Percentiles rank a stretch among this genome's conserved stretches.
Conservation (phyloP, 2,888 invertebrate genomes). For the Digitonthophagus gazella region DNA sequence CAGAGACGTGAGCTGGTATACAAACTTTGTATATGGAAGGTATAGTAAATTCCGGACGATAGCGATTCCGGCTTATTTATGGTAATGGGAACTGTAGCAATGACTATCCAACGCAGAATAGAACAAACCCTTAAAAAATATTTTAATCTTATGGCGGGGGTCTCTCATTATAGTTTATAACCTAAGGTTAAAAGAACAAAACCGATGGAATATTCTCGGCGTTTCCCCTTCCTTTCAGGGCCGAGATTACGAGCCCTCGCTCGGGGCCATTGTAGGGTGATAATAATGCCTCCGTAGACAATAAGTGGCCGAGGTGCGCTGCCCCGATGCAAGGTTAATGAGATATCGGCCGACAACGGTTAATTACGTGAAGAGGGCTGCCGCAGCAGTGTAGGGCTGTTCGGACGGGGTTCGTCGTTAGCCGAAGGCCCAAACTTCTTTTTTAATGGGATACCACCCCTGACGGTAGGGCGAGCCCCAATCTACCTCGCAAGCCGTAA, state of each 20-base stretch:
- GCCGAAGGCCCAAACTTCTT: neutral
- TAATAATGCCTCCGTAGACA: slow-evolving; percentile 33
- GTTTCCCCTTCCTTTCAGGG: neutral
- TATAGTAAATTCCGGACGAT: neutral
- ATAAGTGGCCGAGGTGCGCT: slow-evolving; percentile 40
- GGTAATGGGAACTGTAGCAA: neutral
- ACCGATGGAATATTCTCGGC: neutral
- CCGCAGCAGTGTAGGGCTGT: slow-evolving; percentile 35
- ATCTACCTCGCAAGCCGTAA: neutral
- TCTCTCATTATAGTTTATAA: neutral
- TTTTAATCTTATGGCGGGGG: neutral
- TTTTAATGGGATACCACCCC: neutral
- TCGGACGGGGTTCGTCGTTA: slow-evolving; percentile 2
- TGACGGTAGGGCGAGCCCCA: neutral
- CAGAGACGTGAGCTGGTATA: neutral
- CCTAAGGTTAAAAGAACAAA: neutral
- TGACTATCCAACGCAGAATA: neutral
- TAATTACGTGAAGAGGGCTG: slow-evolving; percentile 46
- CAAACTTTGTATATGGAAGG: neutral
- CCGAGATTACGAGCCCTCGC: neutral
- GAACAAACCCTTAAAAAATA: too few relatives aligned
- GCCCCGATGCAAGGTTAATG: slow-evolving; percentile 31
- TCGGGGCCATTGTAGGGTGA: slow-evolving; percentile 1
- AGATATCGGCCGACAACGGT: slow-evolving; percentile 41
- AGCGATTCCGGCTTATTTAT: neutral